phyloP scores from a whole-genome alignment of 2,888 invertebrate species.

The Dryadula phaetusa region DNA sequence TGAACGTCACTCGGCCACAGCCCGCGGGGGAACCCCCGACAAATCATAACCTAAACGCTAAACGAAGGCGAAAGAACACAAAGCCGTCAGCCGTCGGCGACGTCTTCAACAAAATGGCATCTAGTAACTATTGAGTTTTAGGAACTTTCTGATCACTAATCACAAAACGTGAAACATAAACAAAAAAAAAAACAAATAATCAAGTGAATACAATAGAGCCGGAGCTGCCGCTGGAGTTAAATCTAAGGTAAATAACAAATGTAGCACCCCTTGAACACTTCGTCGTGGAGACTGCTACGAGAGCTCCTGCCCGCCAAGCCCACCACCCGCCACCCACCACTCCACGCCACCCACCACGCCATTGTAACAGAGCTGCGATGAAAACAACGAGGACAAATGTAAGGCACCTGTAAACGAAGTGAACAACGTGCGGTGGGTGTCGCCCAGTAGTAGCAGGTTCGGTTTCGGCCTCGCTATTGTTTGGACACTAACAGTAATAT shows the following conservation, averaged over 20 bases:
- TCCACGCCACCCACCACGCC: too few species aligned
- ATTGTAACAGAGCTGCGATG: neutral
- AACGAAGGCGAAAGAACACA: constrained; percentile 61
- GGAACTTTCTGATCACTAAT: constrained; percentile 75
- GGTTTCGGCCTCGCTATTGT: constrained; percentile 8
- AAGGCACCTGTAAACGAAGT: constrained; percentile 36
- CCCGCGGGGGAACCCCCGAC: constrained; percentile 27
- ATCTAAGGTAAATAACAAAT: constrained; percentile 46
- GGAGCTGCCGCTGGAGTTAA: constrained; percentile 46
- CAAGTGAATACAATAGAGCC: neutral
- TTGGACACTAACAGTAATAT: constrained; percentile 38
- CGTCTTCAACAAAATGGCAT: constrained; percentile 67
- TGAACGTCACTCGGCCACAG: too few species aligned
- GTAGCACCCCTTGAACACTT: constrained; percentile 63
- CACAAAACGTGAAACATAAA: constrained; percentile 37
- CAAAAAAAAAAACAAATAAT: neutral
- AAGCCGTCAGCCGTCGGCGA: constrained; percentile 57
- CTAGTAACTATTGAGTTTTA: constrained; percentile 72
- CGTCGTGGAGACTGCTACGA: constrained; percentile 46
- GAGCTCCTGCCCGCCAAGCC: neutral
- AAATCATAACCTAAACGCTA: constrained; percentile 51
- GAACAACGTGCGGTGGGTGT: constrained; percentile 8
- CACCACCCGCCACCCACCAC: neutral
- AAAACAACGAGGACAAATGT: constrained; percentile 7
- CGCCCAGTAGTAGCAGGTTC: constrained; percentile 1